These are phyloP conservation scores for Hirtodrosophila alboralis DNA, from an alignment of 2,888 invertebrate species.

Conservation along the genomic window DNA sequence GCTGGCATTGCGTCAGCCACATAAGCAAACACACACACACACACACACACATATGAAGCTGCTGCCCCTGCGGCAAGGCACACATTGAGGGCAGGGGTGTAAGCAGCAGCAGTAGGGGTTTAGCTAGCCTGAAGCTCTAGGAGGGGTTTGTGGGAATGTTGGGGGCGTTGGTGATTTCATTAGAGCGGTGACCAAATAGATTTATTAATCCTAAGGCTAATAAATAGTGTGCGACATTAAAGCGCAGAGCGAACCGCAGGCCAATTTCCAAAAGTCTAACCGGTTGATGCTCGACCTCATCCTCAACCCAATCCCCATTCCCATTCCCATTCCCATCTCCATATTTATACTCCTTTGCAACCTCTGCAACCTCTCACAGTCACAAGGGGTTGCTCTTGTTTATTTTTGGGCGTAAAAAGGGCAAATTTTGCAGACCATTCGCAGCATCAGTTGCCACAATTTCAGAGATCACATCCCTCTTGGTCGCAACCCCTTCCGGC, in stretches of 20 bases:
- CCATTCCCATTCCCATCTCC: neutral
- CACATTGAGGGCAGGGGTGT: neutral
- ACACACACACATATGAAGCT: slow-evolving; percentile 33
- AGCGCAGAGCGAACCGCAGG: slow-evolving; percentile 55
- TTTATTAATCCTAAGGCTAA: slow-evolving; percentile 83
- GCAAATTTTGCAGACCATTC: slow-evolving; percentile 49
- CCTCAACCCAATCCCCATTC: too few species aligned
- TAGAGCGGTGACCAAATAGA: slow-evolving; percentile 83
- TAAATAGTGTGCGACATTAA: slow-evolving; percentile 81
- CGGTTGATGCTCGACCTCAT: slow-evolving; percentile 34
- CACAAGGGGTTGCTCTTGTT: slow-evolving; percentile 48
- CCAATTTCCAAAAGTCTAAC: slow-evolving; percentile 36
- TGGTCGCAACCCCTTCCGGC: neutral
- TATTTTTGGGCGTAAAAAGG: slow-evolving; percentile 58
- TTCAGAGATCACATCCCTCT: slow-evolving; percentile 36
- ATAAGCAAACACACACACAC: slow-evolving; percentile 55
- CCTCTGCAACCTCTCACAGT: slow-evolving; percentile 15
- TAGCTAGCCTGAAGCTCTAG: slow-evolving; percentile 9
- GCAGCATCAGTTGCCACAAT: slow-evolving; percentile 60
- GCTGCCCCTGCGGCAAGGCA: slow-evolving; percentile 34
- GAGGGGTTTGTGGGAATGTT: neutral
- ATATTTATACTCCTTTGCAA: neutral
- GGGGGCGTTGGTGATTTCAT: slow-evolving; percentile 69
- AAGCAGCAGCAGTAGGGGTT: slow-evolving; percentile 5
- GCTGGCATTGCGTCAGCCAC: slow-evolving; percentile 65